Conservation (phyloP, 2,113 vertebrate species). For the Oryzias melastigma region DNA sequence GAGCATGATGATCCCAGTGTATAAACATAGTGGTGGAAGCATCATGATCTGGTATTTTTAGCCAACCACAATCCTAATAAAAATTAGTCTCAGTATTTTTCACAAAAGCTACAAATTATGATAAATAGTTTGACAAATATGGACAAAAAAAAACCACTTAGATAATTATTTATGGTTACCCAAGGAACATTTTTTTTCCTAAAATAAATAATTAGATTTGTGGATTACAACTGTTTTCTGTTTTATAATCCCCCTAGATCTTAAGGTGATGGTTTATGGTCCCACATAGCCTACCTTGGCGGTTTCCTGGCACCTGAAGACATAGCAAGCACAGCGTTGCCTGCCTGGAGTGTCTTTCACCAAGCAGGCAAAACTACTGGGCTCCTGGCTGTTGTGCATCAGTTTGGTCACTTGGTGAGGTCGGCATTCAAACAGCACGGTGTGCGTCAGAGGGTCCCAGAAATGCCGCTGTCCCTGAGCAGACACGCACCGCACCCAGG, state of each 20-base stretch:
- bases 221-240: neutral
- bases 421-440: constrained; percentile 84
- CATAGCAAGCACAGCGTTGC: constrained; percentile 82
- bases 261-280: neutral
- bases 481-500: constrained; percentile 80
- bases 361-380: constrained; percentile 89
- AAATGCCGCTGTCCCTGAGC: constrained; percentile 63
- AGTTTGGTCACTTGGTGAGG: constrained; percentile 88
- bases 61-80: no score
- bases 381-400: constrained; percentile 92
- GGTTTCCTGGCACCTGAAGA: constrained; percentile 89
- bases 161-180: neutral
- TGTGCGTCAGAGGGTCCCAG: constrained; percentile 87
- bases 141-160: neutral
- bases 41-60: no score
- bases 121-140: neutral
- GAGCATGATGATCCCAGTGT: no score
- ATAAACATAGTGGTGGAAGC: no score
- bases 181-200: neutral
- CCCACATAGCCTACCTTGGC: constrained; percentile 79
- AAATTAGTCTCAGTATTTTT: no score
- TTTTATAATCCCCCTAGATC: neutral
- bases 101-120: neutral
- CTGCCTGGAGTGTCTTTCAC: constrained; percentile 69
- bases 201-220: neutral